Base-by-base conservation (phyloP, 2,888 invertebrate genomes). In the Nymphalis c-album region DNA sequence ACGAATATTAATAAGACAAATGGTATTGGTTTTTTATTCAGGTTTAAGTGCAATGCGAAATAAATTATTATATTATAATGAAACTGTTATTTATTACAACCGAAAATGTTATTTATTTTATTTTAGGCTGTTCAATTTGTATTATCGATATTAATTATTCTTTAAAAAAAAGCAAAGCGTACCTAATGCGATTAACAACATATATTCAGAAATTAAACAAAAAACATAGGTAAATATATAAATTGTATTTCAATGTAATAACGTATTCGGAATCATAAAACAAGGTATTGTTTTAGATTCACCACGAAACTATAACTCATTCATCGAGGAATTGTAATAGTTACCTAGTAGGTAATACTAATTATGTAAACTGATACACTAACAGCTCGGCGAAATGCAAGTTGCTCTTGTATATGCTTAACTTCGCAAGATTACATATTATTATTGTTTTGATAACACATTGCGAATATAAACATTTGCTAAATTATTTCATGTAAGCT, bases 321-420 rank as follows among this genome's bases (percentile, higher is more conserved):
- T 53, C 16, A 53, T 26, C 16, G 16, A 57, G 8, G 35, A 8
- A 18, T 57, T 40, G 40, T 18, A 18, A 31, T 63, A 57, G 31
- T 31, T n/a, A n/a, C n/a, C n/a, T 55, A 55, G n/a, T 46, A 50
- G 18, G 18, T 40, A 40, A 40, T 18, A 53, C 8, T 35, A n/a
- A 55, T 63, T 51, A 22, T 61, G 66, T 66, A 61, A 66, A 61
- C 22, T 51, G 61, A 68, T 58, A 61, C 13, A 48, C 22, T 31
- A 61, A 40, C 53, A 26, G 63, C 69, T 65, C 60, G 35, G 73
- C 72, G 72, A 72, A 71, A 60, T 72, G 31, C 62, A 61, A 70
- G 67, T 60, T 64, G 22, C 48, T 48, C 53, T 47, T 61, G 59
- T 40, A 61, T 64, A 59, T 55, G 60, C 55, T 53, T 48, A 22